Conservation (phyloP, 2,888 invertebrate species). For the Phlogophora meticulosa region DNA sequence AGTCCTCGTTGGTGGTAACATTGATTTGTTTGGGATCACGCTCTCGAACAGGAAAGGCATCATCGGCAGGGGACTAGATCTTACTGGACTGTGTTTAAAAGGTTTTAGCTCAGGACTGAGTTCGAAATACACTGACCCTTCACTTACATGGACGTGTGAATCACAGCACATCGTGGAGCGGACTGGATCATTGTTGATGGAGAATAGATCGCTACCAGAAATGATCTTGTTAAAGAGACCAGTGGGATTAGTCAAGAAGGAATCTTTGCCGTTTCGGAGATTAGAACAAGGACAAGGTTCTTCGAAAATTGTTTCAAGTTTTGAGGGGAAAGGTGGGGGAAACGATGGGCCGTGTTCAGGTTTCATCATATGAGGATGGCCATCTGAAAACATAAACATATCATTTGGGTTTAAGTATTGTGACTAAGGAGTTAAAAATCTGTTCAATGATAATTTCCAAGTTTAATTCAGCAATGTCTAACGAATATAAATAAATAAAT, state of each 20-base stretch:
- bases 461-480: neutral
- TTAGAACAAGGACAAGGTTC: slow-evolving; percentile 80
- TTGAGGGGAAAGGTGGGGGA: slow-evolving; percentile 44
- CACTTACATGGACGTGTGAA: slow-evolving; percentile 81
- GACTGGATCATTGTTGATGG: slow-evolving; percentile 73
- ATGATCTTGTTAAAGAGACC: slow-evolving; percentile 80
- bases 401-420: neutral
- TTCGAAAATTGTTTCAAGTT: slow-evolving; percentile 67
- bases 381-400: slow-evolving; percentile 48
- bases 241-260: slow-evolving; percentile 71
- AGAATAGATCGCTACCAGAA: slow-evolving; percentile 78
- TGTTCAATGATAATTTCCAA: neutral
- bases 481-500: slow-evolving; percentile 12
- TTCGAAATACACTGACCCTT: slow-evolving; percentile 80
- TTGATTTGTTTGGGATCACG: slow-evolving; percentile 66
- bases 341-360: slow-evolving; percentile 33
- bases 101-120: slow-evolving; percentile 71
- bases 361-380: slow-evolving; percentile 37
- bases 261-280: slow-evolving; percentile 70
- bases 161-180: slow-evolving; percentile 81
- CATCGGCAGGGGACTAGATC: slow-evolving; percentile 50
- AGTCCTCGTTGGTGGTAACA: slow-evolving; percentile 66
- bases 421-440: neutral
- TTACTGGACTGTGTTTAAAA: slow-evolving; percentile 22
- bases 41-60: slow-evolving; percentile 74